phyloP scores from a whole-genome alignment of 1,140 invertebrate genomes.

The Brachionus asplanchnoidis region DNA sequence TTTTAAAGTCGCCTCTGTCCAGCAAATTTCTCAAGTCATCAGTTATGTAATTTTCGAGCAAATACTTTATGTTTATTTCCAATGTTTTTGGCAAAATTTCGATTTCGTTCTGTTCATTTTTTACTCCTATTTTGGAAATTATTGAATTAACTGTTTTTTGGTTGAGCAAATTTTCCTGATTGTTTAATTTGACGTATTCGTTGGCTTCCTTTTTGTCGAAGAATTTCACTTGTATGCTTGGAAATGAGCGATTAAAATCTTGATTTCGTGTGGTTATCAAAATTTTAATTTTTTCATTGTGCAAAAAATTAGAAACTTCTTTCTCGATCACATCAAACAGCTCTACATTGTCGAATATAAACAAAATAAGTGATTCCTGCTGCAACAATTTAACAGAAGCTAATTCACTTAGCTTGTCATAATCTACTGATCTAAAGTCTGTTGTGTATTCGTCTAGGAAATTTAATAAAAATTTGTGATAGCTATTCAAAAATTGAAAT shows the following conservation, averaged over 20 bases:
- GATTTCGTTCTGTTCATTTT: neutral
- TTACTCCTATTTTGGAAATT: neutral
- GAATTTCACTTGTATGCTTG: neutral
- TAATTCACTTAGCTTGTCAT: neutral
- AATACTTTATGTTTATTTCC: neutral
- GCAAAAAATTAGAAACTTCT: neutral
- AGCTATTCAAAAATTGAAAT: neutral
- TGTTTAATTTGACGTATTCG: neutral
- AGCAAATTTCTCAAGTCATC: neutral
- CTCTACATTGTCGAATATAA: neutral
- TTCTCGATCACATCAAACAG: neutral
- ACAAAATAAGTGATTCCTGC: neutral
- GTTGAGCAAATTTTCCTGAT: neutral
- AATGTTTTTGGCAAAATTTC: neutral
- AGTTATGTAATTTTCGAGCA: neutral
- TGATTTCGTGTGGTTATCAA: neutral
- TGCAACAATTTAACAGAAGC: neutral
- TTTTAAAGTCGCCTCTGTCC: neutral
- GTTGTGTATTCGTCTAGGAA: neutral
- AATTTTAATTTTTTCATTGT: neutral
- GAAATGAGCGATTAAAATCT: neutral
- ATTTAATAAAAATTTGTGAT: neutral
- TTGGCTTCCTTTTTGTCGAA: neutral
- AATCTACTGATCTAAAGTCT: neutral
- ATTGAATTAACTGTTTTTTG: neutral